Evolutionary conservation across 2,797 vertebrate genomes (phyloP).

Genomic region (Acrossocheilus wenchowensis): DNA sequence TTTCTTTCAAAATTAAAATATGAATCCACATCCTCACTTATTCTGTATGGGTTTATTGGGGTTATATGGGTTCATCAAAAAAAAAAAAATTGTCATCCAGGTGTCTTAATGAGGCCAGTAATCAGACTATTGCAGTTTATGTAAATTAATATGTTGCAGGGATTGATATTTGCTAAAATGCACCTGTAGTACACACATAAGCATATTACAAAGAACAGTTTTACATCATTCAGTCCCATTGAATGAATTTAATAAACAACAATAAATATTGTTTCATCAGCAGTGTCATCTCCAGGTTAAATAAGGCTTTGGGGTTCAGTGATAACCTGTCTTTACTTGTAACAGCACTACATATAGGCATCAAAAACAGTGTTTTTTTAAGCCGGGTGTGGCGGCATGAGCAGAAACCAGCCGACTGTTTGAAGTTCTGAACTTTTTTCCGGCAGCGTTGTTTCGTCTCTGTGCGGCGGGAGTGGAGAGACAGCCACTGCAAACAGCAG

Average conservation of each 20-base stretch:
- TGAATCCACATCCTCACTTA: not conserved
- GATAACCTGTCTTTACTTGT: constrained; percentile 60
- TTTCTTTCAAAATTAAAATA: not conserved
- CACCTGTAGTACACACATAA: constrained; percentile 6
- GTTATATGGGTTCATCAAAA: too few species aligned
- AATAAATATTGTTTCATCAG: constrained; percentile 13
- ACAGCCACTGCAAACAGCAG: constrained; percentile 83
- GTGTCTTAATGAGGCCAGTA: not conserved
- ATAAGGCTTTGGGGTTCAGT: constrained; percentile 49
- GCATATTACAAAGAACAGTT: not conserved
- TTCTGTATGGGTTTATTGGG: not conserved
- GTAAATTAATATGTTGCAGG: not conserved
- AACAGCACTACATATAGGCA: constrained; percentile 53
- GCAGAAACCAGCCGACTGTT: constrained; percentile 67
- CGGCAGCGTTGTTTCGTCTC: constrained; percentile 75
- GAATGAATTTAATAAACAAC: constrained; percentile 4
- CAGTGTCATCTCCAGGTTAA: constrained; percentile 52
- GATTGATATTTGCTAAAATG: not conserved
- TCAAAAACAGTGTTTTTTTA: constrained; percentile 61
- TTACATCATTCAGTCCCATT: not conserved
- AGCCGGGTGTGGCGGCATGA: constrained; percentile 69
- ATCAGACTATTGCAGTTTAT: not conserved
- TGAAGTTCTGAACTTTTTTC: constrained; percentile 72
- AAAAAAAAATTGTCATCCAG: not conserved
- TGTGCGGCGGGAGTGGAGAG: constrained; percentile 71